Percentiles rank a stretch among this genome's conserved stretches.
Conservation (phyloP, 2,797 vertebrate species). For the Epinephelus coioides region DNA sequence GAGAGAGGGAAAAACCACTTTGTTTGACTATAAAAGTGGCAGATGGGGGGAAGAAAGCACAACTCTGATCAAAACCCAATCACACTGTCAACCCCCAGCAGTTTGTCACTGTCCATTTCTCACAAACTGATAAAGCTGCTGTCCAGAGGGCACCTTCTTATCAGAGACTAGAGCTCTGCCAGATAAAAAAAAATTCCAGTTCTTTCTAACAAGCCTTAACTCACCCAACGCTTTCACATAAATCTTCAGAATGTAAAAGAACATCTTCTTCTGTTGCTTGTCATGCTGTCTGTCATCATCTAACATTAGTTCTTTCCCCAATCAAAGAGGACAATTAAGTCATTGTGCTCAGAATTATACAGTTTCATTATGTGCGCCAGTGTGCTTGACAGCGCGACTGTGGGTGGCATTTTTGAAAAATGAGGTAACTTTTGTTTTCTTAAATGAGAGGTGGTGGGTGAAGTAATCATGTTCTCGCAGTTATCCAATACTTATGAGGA, state of each 20-base stretch:
- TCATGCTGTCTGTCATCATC: conserved; percentile 46
- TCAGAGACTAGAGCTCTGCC: conserved; percentile 27
- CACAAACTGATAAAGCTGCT: conserved; percentile 39
- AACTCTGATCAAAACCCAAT: conserved; percentile 33
- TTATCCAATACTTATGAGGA: conserved; percentile 54
- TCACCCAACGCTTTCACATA: conserved; percentile 1
- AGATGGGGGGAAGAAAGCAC: conserved; percentile 1
- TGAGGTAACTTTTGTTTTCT: conserved; percentile 70
- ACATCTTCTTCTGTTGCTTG: conserved; percentile 39
- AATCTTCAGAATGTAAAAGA: conserved; percentile 34
- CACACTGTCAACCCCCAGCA: conserved; percentile 24
- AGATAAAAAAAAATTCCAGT: conserved; percentile 35
- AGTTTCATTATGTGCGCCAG: conserved; percentile 51
- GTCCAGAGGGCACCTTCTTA: conserved; percentile 44
- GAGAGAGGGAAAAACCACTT: not conserved
- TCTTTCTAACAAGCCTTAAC: conserved; percentile 31
- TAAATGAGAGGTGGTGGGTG: conserved; percentile 57
- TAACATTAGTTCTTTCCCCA: conserved; percentile 30
- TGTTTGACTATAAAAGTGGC: not conserved
- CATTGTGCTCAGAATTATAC: conserved; percentile 57
- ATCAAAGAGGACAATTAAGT: conserved; percentile 60
- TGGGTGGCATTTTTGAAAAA: conserved; percentile 69
- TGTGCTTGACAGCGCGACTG: conserved; percentile 41
- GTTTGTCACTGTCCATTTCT: conserved; percentile 52
- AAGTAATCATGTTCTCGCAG: conserved; percentile 46